Conservation (phyloP, 2,797 vertebrate genomes). For the Morelia viridis region DNA sequence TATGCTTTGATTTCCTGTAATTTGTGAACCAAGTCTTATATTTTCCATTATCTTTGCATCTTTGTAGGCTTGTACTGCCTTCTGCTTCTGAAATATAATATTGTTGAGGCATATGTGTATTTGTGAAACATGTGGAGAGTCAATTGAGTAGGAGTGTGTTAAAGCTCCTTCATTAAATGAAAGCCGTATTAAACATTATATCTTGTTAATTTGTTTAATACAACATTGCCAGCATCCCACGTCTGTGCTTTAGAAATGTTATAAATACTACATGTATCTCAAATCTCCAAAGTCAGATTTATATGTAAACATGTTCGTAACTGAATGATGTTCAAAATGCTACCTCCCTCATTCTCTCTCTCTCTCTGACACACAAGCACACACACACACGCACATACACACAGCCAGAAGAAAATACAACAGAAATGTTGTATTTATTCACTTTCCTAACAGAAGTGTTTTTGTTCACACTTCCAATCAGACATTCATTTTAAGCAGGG, state of each 20-base stretch:
- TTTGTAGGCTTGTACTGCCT: constrained; percentile 7
- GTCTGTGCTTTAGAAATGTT: not conserved
- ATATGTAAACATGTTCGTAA: not conserved
- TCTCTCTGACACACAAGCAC: not conserved
- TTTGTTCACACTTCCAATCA: not conserved
- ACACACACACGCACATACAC: not conserved
- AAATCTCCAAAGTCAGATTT: not conserved
- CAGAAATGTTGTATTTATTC: not conserved
- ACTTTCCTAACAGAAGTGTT: not conserved
- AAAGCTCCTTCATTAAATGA: constrained; percentile 22
- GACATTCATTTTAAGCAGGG: not conserved
- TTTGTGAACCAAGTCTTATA: constrained; percentile 17
- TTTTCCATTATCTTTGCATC: constrained; percentile 8
- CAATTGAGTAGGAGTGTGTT: constrained; percentile 27
- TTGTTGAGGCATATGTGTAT: not conserved
- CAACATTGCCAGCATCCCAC: not conserved
- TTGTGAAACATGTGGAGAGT: not conserved
- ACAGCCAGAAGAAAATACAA: not conserved
- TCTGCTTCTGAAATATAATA: constrained; percentile 11
- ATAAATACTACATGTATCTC: not conserved
- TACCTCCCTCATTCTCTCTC: not conserved
- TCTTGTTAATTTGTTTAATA: constrained; percentile 20
- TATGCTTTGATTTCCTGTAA: not conserved
- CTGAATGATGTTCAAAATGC: not conserved
- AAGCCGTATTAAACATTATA: constrained; percentile 9